A percentile compares a stretch with the other conserved stretches of the same genome.
These are phyloP conservation scores for Callimorpha dominula DNA, from an alignment of 2,888 invertebrate species.

Conservation along the genomic window DNA sequence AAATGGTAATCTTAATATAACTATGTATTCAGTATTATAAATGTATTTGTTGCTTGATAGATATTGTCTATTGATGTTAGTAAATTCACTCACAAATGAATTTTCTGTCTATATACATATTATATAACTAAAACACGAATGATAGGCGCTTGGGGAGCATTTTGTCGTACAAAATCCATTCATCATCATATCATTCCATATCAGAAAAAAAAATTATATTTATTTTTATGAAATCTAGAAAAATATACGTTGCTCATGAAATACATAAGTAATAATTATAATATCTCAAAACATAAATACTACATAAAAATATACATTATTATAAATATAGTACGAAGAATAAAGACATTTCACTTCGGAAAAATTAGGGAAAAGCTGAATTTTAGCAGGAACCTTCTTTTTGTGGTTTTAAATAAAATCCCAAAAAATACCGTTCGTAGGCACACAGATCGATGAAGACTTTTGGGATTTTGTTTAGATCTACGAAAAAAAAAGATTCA, in stretches of 20 bases:
- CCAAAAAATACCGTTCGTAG: too few species aligned
- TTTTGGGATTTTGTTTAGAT: too few species aligned
- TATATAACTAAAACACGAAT: conserved; percentile 24
- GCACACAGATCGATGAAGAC: too few species aligned
- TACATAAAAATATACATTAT: neutral
- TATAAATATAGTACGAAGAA: neutral
- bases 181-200: conserved; percentile 85
- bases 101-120: conserved; percentile 40
- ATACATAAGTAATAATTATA: neutral
- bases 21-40: conserved; percentile 64
- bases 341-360: too few species aligned
- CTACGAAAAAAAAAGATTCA: too few species aligned
- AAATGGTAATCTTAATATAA: conserved; percentile 54
- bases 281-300: neutral
- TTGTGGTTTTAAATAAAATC: too few species aligned
- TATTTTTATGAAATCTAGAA: conserved; percentile 36
- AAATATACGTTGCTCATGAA: neutral
- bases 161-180: conserved; percentile 77
- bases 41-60: conserved; percentile 51
- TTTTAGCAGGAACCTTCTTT: too few species aligned
- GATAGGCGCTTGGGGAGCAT: conserved; percentile 56
- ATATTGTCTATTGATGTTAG: conserved; percentile 46
- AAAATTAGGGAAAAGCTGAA: too few species aligned
- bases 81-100: conserved; percentile 30
- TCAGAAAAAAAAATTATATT: conserved; percentile 59